phyloP scores from a whole-genome alignment of 2,113 vertebrate genomes.

The Passer montanus region DNA sequence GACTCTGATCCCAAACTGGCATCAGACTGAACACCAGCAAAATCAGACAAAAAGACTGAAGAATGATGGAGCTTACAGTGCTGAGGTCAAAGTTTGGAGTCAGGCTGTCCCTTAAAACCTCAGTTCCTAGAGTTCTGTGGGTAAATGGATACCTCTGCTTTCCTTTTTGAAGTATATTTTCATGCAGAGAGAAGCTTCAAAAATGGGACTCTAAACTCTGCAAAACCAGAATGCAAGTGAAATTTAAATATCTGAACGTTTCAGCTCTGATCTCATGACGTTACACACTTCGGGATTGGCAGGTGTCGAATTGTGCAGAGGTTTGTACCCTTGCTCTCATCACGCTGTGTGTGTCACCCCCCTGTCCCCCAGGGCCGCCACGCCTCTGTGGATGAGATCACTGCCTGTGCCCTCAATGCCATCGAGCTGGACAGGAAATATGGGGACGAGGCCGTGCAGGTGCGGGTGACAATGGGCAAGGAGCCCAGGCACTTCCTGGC shows the following conservation, averaged over 20 bases:
- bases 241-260: background rate
- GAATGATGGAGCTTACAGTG: background rate
- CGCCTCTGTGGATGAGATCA: conserved; percentile 84
- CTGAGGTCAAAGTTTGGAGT: background rate
- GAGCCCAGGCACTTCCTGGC: conserved; percentile 89
- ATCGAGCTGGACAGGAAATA: conserved; percentile 82
- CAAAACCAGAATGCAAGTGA: background rate
- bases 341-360: rapidly evolving
- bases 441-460: conserved; percentile 84
- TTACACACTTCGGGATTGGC: background rate
- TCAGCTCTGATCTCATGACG: rapidly evolving
- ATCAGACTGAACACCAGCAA: background rate
- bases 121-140: background rate
- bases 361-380: conserved; percentile 79
- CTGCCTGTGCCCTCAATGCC: conserved; percentile 86
- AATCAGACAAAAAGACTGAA: background rate
- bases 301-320: background rate
- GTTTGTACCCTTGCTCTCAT: background rate
- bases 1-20: background rate
- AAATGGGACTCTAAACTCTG: background rate
- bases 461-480: conserved; percentile 90
- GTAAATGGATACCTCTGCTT: background rate
- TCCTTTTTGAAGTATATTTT: background rate
- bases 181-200: background rate
- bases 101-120: background rate